These are phyloP conservation scores for Ariolimax columbianus DNA, from an alignment of 2,888 invertebrate species.

Conservation along the genomic window DNA sequence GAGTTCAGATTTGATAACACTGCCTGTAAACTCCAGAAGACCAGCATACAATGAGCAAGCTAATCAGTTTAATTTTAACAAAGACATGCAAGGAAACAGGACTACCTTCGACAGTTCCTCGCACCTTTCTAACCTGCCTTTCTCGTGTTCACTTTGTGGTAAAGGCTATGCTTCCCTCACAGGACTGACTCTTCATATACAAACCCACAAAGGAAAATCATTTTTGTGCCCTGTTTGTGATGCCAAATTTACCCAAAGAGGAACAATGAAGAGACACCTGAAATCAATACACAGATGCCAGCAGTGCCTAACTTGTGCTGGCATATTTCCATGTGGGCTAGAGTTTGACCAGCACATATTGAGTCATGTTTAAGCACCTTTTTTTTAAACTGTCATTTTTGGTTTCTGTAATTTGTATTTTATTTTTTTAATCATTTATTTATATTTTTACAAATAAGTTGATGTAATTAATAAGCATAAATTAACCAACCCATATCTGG, in stretches of 20 bases:
- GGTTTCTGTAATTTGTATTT: not conserved
- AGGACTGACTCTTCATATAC: constrained; percentile 30
- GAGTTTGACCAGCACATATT: constrained; percentile 29
- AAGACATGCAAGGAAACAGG: not conserved
- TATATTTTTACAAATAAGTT: too few species aligned
- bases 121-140: not conserved
- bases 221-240: constrained; percentile 41
- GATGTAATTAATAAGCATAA: too few species aligned
- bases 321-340: constrained; percentile 21
- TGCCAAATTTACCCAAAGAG: constrained; percentile 39
- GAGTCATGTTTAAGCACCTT: not conserved
- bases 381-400: not conserved
- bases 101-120: not conserved
- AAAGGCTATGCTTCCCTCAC: constrained; percentile 39
- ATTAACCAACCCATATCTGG: too few species aligned
- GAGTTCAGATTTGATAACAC: not conserved
- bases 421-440: too few species aligned
- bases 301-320: constrained; percentile 26
- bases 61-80: not conserved
- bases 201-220: constrained; percentile 31
- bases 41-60: not conserved
- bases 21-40: not conserved
- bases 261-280: constrained; percentile 33
- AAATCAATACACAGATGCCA: constrained; percentile 26
- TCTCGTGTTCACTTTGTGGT: constrained; percentile 42